Conservation (phyloP, 2,113 vertebrate genomes). For the Silurus asotus region DNA sequence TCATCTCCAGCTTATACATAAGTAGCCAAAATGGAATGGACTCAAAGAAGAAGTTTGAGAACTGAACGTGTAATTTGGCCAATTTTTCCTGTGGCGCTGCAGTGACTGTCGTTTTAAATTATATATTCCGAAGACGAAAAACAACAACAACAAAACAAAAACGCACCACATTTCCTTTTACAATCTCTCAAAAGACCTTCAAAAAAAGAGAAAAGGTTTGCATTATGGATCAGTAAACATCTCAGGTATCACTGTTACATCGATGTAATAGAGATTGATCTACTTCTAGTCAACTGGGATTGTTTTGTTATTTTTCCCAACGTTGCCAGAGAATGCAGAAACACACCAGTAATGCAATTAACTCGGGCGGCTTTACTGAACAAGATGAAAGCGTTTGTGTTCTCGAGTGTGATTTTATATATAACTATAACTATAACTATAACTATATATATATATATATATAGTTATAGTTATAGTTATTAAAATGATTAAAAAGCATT, state of each 20-base stretch:
- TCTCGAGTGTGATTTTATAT: not conserved
- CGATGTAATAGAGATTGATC: not conserved
- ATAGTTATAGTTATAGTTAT: too few species aligned
- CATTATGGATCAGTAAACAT: not conserved
- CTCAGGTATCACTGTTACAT: not conserved
- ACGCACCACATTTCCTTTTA: not conserved
- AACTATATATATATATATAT: too few species aligned
- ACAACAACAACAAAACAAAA: not conserved
- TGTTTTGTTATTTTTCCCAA: not conserved
- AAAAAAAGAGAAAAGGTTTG: not conserved
- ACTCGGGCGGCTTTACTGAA: not conserved
- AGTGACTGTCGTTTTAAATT: not conserved
- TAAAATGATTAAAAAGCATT: too few species aligned
- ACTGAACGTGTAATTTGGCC: not conserved
- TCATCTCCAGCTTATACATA: not conserved
- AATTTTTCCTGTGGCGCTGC: not conserved
- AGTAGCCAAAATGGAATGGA: not conserved
- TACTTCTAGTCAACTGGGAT: not conserved
- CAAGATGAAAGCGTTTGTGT: not conserved
- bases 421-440: too few species aligned
- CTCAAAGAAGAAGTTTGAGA: not conserved
- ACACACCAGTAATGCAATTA: not conserved
- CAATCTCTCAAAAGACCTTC: not conserved
- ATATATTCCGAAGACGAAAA: not conserved
- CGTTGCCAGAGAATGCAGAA: not conserved